Evolutionary conservation across 2,797 vertebrate genomes (phyloP).

Genomic region (Dendrocincla fuliginosa): DNA sequence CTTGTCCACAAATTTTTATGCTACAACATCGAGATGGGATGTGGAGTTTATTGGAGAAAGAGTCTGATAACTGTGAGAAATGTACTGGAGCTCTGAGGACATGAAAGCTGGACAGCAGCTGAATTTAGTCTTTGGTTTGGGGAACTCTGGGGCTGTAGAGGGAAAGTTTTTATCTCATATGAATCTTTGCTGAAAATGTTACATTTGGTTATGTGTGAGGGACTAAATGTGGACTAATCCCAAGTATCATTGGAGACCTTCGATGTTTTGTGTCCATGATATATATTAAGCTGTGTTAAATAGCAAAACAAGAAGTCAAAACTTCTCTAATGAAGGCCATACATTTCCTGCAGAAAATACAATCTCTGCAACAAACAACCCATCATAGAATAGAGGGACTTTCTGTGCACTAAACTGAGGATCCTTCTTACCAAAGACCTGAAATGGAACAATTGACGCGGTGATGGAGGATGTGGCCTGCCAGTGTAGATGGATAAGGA

Average conservation of each 20-base stretch:
- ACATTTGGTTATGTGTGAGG: background rate
- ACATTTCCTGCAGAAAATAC: background rate
- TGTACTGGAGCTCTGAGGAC: background rate
- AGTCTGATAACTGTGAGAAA: background rate
- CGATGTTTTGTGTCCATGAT: background rate
- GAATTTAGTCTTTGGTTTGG: background rate
- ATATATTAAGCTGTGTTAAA: background rate
- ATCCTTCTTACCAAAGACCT: background rate
- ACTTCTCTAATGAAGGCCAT: background rate
- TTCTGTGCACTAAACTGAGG: background rate
- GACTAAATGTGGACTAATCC: background rate
- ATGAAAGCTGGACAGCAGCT: background rate
- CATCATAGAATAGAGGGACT: background rate
- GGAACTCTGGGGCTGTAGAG: background rate
- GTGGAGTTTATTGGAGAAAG: background rate
- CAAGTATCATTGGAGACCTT: background rate
- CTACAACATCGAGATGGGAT: background rate
- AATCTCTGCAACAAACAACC: background rate
- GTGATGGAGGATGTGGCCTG: background rate
- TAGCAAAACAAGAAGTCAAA: background rate
- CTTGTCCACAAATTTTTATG: background rate
- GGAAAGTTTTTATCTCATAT: background rate
- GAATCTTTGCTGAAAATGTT: background rate
- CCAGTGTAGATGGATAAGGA: background rate
- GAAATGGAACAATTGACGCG: background rate